These are phyloP conservation scores for Hippocampus kuda DNA, from an alignment of 2,797 vertebrate genomes.

Conservation along the genomic window DNA sequence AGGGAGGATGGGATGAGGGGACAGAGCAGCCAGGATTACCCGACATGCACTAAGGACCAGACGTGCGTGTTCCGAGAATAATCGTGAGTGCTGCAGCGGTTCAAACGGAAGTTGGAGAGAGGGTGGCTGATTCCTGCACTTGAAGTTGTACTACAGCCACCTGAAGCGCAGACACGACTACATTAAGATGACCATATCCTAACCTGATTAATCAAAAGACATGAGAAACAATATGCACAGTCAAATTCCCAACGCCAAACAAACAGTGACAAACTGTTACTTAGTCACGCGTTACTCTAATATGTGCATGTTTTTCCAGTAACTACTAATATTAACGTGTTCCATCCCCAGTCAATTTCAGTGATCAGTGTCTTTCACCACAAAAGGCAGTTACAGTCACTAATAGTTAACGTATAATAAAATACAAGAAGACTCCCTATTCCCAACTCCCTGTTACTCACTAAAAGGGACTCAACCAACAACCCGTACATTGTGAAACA, in stretches of 20 bases:
- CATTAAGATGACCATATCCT: conserved; percentile 22
- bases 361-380: too few relatives aligned
- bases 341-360: too few relatives aligned
- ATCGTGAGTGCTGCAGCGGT: conserved; percentile 43
- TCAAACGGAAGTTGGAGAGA: conserved; percentile 35
- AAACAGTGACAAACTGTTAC: neutral
- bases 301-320: too few relatives aligned
- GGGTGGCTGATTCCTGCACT: conserved; percentile 32
- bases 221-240: neutral
- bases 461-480: too few relatives aligned
- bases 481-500: too few relatives aligned
- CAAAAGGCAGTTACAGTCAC: too few relatives aligned
- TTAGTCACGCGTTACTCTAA: too few relatives aligned
- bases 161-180: conserved; percentile 42
- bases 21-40: conserved; percentile 77
- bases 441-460: too few relatives aligned
- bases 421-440: too few relatives aligned
- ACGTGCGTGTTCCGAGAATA: conserved; percentile 41
- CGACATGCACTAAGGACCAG: conserved; percentile 60
- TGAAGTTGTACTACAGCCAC: conserved; percentile 32
- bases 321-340: too few relatives aligned
- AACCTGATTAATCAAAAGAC: too few relatives aligned
- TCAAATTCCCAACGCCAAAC: neutral
- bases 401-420: too few relatives aligned
- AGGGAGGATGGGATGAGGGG: conserved; percentile 48